Base-by-base conservation (phyloP, 2,888 invertebrate species). In the Barypeithes pellucidus region DNA sequence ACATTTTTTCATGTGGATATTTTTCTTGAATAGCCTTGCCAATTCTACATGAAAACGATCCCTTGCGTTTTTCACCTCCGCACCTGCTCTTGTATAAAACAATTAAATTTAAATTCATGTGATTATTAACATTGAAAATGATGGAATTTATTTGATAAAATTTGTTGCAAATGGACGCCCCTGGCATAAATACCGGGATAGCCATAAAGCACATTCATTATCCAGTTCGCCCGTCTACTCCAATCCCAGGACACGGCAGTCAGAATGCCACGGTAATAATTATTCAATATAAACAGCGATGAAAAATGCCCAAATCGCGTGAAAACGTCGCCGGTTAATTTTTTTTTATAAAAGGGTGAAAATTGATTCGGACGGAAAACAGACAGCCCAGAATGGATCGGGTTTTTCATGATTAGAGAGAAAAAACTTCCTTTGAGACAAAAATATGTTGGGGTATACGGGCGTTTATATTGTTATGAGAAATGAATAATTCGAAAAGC, bases 291-390 rank as follows among this genome's bases (percentile, higher is more conserved):
- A 50, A 22, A 50, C n/a, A 24, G 24, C 22, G n/a, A 50, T 50
- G 50, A 50, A 50, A 50, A 50, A 50, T 50, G 50, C n/a, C n/a
- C 22, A 22, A 50, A 50, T 50, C 50, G 50, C 50, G 50, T 24
- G 50, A 11, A 50, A 50, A 50, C 20, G 50, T 8, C 7, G 20
- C 11, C 0, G n/a, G 24, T 24, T 22, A 24, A 24, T 24, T 50
- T 50, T 50, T 50, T 45, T 50, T 50, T 50, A 24, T 2, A 50
- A 50, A 47, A 50, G 50, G 50, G 50, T 50, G 50, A 22, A 50
- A 50, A 50, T 50, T 50, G 50, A 50, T 50, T 50, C 50, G 16
- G n/a, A n/a, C 24, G n/a, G 24, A 50, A 50, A 50, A 22, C 22
- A n/a, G 20, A 22, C 50, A 50, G n/a, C 12, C 22, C 22, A 22